Base-by-base conservation (phyloP, 1,140 invertebrate genomes). In the Tetragnatha versicolor region DNA sequence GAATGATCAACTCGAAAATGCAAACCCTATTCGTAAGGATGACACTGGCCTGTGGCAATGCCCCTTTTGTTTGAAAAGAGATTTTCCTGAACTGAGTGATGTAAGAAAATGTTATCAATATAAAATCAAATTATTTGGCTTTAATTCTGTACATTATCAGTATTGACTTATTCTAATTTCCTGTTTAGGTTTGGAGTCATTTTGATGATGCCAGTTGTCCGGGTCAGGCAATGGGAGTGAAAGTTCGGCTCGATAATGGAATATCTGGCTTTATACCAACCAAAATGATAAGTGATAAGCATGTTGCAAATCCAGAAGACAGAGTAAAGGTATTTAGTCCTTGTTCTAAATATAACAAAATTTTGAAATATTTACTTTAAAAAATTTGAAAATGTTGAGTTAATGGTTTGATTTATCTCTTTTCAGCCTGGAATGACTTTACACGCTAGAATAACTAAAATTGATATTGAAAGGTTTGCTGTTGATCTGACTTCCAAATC, bases 1-100 rank as follows among this genome's bases (percentile, higher is more conserved):
- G 83, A 92, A 92, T 14, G 96, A 98, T 79, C 94, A 98, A 86
- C 85, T 98, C 20, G 96, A 99, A 85, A 92, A 96, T 83, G 96
- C 96, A 0, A 97, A 98, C 88, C 97, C 97, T 0, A 92, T 97
- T 20, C 89, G 95, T 81, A 95, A 97, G 83, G 94, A 97, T 75
- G 95, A 97, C 83, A 96, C 94, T 37, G 93, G 94, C 4, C 87
- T 97, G 6, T 99, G 96, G 96, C 94, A 96, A 84, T 99, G 98
- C 88, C 96, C 96, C 0, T 98, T 98, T 85, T 99, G 98, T 88
- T 87, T 93, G 79, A 97, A 96, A 83, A 96, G 95, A 85, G 93
- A 97, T 85, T 98, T 98, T 83, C 92, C 94, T 0, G 96, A 98
- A 84, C 87, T 98, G 1, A 95, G 94, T 42, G 96, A 99, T 86